These are phyloP conservation scores for Cyrtorhinus lividipennis DNA, from an alignment of 1,140 invertebrate genomes.

Conservation along the genomic window DNA sequence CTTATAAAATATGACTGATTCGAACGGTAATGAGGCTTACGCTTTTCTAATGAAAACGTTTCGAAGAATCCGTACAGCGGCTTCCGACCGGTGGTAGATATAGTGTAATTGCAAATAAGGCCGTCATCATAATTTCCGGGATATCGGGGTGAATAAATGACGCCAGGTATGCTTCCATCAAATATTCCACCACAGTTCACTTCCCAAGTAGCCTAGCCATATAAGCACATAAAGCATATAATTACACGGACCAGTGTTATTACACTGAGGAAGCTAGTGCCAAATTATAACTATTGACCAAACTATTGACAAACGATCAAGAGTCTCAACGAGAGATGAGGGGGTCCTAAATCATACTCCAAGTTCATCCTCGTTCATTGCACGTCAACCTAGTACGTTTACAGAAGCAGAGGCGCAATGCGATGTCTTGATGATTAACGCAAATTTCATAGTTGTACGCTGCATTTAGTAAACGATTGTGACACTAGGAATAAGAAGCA, in stretches of 20 bases:
- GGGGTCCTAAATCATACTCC: not conserved
- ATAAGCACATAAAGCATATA: no score
- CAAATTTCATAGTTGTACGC: no score
- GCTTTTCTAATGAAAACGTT: slow-evolving; percentile 38
- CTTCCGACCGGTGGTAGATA: slow-evolving; percentile 33
- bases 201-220: slow-evolving; percentile 39
- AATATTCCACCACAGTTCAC: slow-evolving; percentile 57
- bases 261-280: no score
- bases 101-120: slow-evolving; percentile 52
- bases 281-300: not conserved
- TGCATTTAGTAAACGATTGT: no score
- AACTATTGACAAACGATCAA: not conserved
- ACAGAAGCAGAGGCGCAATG: no score
- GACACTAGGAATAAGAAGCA: no score
- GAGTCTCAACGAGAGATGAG: not conserved
- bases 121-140: slow-evolving; percentile 42
- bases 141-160: slow-evolving; percentile 60
- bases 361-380: not conserved
- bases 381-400: no score
- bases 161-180: slow-evolving; percentile 34
- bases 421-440: no score
- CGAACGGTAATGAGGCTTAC: slow-evolving; percentile 24
- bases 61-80: slow-evolving; percentile 34
- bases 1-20: no score
- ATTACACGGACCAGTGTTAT: no score